Evolutionary conservation across 37 sponge, comb jelly and placozoan genomes (phyloP), one percentile per base, ranked within the genome.

Genomic region (Aplysina aerophoba): DNA sequence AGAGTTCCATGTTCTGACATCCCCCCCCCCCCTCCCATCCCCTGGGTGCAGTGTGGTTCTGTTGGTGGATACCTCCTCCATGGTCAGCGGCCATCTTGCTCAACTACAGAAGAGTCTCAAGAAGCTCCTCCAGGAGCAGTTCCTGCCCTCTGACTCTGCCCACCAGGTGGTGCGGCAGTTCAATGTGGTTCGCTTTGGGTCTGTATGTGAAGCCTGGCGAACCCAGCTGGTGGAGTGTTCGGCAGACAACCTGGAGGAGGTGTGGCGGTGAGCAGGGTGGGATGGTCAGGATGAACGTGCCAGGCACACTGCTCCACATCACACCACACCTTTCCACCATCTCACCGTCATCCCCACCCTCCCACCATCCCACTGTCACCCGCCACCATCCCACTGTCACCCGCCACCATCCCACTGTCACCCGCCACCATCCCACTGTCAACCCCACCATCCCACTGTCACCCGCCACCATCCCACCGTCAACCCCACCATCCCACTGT

Each of bases 91-190:
- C 25, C 25, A 75, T 50, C 78, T 75, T 6, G 6, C 39, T 24
- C 50, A 75, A 75, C 78, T 75, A 2, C 78, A 75, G 53, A 40
- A 24, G 25, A 53, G 54, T 36, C 25, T 75, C 16, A 30, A 25
- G 37, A 17, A 19, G 41, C 54, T 75, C 17, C 54, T 75, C 24
- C 54, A 75, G 25, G 78, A 75, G 78, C 78, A 75, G 54, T 75
- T 75, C 53, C 44, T 50, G 2, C 4, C 78, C 17, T 22, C 50
- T 4, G 53, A 24, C 21, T 15, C 37, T 1, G 71, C 17, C 17
- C 27, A 35, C 17, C 71, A 31, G 34, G 35, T 34, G 28, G 78
- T 75, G 21, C 39, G 54, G 44, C 11, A 15, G 21, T 19, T 75
- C 15, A 75, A 75, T 24, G 25, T 75, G 16, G 78, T 31, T 2